Evolutionary conservation across 2,888 invertebrate species (phyloP), one percentile per base, ranked within the genome.

Genomic region (Tetranychus truncatus): DNA sequence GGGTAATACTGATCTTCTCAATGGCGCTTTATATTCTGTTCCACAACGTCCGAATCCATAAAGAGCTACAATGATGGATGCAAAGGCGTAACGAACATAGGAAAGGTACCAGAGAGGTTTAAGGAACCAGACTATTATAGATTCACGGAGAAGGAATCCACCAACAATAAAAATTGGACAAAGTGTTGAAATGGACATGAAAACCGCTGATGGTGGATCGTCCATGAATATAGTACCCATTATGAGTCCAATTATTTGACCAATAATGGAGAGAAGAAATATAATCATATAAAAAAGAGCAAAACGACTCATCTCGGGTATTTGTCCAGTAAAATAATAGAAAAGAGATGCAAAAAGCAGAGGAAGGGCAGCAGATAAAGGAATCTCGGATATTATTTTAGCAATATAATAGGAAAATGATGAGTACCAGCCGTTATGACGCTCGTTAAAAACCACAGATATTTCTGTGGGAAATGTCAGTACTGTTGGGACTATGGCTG

Each of bases 41-140:
- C 45, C 34, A 55, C 77, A 77, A 7, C 95, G 84, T 73, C 88
- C 87, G 79, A 87, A 87, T 0, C 91, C 89, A 82, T 95, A 95
- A 21, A 92, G 88, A 0, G 91, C 88, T 81, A 91, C 89, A 2
- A 95, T 86, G 0, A 91, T 87, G 15, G 94, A 91, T 82, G 95
- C 95, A 83, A 95, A 96, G 9, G 91, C 89, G 20, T 94, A 94
- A 77, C 94, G 86, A 83, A 95, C 45, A 45, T 72, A 72, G 1
- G 69, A 69, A 21, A 24, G 21, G 45, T 73, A 65, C 65, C 65
- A 65, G 18, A 73, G 73, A 21, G 73, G 73, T 34, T 55, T 73
- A 18, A 73, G n/a, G 20, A 65, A 55, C 73, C 73, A 73, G 65
- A 21, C 24, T 18, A 73, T 11, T 34, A 65, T 24, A 9, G 73